Conservation (phyloP, 2,888 invertebrate species). For the Tachina grossa region DNA sequence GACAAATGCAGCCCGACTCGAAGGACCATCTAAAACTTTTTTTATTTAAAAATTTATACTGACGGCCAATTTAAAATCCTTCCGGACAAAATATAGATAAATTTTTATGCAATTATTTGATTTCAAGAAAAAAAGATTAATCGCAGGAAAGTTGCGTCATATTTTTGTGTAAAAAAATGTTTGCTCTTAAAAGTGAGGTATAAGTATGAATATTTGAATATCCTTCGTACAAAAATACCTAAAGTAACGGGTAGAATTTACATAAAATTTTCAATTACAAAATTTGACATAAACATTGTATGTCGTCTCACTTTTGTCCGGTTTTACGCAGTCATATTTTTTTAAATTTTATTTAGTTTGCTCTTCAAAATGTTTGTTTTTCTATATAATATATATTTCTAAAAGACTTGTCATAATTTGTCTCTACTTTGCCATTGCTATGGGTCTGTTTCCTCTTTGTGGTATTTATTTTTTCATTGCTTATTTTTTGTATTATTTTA, state of each 20-base stretch:
- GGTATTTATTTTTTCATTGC: background rate
- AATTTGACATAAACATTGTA: slow-evolving; percentile 24
- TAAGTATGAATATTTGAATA: too few relatives aligned
- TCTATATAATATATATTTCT: background rate
- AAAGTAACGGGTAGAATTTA: background rate
- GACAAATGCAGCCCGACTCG: too few relatives aligned
- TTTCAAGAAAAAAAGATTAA: too few relatives aligned
- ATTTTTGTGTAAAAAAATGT: too few relatives aligned
- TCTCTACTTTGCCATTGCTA: background rate
- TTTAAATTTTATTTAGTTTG: background rate
- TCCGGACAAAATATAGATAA: too few relatives aligned
- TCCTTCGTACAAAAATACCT: too few relatives aligned
- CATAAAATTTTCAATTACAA: slow-evolving; percentile 41
- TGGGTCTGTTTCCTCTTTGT: background rate
- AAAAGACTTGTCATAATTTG: slow-evolving; percentile 31
- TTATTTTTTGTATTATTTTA: slow-evolving; percentile 28
- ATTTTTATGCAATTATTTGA: too few relatives aligned
- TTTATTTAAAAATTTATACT: too few relatives aligned
- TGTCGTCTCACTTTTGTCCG: background rate
- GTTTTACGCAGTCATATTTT: background rate
- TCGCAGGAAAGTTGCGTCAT: too few relatives aligned
- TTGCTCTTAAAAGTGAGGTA: too few relatives aligned
- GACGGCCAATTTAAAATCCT: too few relatives aligned
- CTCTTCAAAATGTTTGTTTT: slow-evolving; percentile 2
- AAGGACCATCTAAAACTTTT: too few relatives aligned